phyloP scores from a whole-genome alignment of 2,113 vertebrate species.

The Felis catus region F.catus_Fca126_mat1.0 CM031419.1:202869001-202869500 shows the following conservation, averaged over 20 bases:
- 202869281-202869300: background rate
- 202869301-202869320: background rate
- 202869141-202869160: background rate
- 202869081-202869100: background rate
- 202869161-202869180: background rate
- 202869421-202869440: fast-evolving
- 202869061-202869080: background rate
- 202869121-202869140: background rate
- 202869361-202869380: background rate
- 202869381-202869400: constrained; percentile 3
- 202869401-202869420: background rate
- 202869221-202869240: too few relatives aligned
- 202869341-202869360: background rate
- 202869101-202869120: background rate
- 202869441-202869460: background rate
- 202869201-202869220: background rate
- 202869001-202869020: background rate
- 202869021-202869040: background rate
- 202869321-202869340: background rate
- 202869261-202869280: constrained; percentile 26
- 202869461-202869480: background rate
- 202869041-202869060: background rate
- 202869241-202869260: background rate
- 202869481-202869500: background rate
- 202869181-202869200: background rate